Base-by-base conservation (phyloP, 2,113 vertebrate species). In the Lipotes vexillifer region DNA sequence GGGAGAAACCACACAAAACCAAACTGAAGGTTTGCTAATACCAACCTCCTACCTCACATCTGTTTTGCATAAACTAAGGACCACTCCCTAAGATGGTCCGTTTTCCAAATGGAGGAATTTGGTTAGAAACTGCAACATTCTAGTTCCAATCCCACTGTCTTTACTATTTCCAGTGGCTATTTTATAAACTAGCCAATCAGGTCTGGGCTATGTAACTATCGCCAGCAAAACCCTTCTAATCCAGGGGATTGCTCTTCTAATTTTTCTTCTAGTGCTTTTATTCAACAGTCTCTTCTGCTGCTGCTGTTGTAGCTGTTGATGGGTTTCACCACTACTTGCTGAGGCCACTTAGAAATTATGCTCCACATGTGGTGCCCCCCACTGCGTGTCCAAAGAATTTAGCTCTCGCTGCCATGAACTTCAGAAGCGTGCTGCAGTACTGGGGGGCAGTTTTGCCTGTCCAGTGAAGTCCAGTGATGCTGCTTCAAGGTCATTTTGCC, bases 41-140 rank as follows among this genome's bases (percentile, higher is more conserved):
- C 44, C 33, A 46, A 74, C n/a, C 29, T 91, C 92, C 55, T 2
- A 49, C 25, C 12, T 31, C 20, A 89, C 90, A 96, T 97, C 81
- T 94, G 88, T 92, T 97, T 92, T 86, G 46, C 97, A 94, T 95
- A 95, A 93, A 49, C 29, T 44, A 59, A 96, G 66, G 61, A 68
- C 82, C 74, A 89, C 31, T 52, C 52, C n/a, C 57, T 52, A 61
- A 71, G 8, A 80, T 2, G 13, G 52, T 74, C 31, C 21, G 18
- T 90, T 95, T 96, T 83, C 41, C 75, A 97, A 93, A 46, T 6
- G 10, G 80, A 97, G n/a, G 74, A 90, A 95, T 82, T 75, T 96
- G 52, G 80, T 84, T 87, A 84, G 84, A 90, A 94, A 87, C 33
- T 46, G 7, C 88, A 66, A 87, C 49, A 92, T 78, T 88, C 93